Base-by-base conservation (phyloP, 1,140 invertebrate species). In the Pentalonia nigronervosa region DNA sequence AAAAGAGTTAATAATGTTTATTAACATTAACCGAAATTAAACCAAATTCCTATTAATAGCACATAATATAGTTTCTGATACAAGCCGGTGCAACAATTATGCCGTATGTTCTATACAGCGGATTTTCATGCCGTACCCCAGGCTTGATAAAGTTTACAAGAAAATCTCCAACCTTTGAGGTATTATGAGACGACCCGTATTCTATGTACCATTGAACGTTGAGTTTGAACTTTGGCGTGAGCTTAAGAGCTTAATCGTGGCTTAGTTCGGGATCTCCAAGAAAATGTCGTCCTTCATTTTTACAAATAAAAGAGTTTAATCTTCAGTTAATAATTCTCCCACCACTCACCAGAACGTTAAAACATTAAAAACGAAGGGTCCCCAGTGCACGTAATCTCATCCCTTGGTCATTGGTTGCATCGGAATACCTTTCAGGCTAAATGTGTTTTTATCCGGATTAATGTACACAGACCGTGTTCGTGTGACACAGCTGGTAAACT, bases 241-340 rank as follows among this genome's bases (percentile, higher is more conserved):
- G 91, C 91, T 93, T 93, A 93, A 93, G 91, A 93, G 81, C 91
- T 93, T 93, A 93, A 93, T 93, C 45, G 56, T 56, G 86, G 91
- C 91, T 93, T 93, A 93, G 67, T 41, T 53, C 25, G 21, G 30
- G 91, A 56, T 93, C 48, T 48, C 81, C 34, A 36, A 56, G 45
- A 41, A 84, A 93, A 93, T n/a, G 91, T 53, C 91, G n/a, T 56
- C 36, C n/a, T 84, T 93, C 53, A 86, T 93, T 25, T 86, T 93
- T 84, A 86, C 76, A 53, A 93, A 93, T 84, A 93, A 48, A 83
- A 93, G 47, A 84, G 60, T 93, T 86, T 93, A 93, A 93, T 93
- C 91, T 53, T 23, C 48, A 86, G 48, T 93, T 86, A 84, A 56
- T 93, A 56, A 93, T 93, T 81, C 67, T 34, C 34, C 60, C 30